Evolutionary conservation across 2,888 invertebrate species (phyloP).

Genomic region (Dilophus febrilis): DNA sequence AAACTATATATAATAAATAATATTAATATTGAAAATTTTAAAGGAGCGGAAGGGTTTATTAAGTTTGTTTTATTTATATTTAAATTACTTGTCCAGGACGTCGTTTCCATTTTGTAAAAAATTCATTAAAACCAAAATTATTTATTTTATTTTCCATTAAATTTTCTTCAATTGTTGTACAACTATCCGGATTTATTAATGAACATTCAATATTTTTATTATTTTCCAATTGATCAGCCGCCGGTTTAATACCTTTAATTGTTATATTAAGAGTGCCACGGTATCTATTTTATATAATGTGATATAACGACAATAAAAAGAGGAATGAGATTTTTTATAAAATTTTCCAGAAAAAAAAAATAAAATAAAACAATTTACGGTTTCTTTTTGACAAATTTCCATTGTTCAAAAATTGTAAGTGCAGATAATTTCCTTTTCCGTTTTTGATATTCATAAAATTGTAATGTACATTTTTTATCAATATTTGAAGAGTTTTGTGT

Average conservation of each 20-base stretch:
- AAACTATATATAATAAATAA: neutral
- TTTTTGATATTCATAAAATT: conserved; percentile 4
- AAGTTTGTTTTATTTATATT: no score
- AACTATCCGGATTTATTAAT: no score
- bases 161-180: no score
- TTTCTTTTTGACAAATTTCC: no score
- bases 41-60: no score
- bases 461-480: conserved; percentile 2
- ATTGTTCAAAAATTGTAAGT: no score
- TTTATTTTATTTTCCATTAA: neutral
- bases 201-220: neutral
- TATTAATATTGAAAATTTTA: no score
- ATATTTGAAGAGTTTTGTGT: conserved; percentile 2
- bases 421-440: neutral
- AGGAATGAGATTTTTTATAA: no score
- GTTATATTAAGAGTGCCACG: neutral
- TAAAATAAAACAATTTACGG: no score
- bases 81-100: neutral
- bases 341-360: no score
- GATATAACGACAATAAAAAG: no score
- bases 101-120: neutral
- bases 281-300: neutral
- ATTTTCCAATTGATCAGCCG: neutral
- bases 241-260: neutral
- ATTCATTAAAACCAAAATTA: neutral